Conservation (phyloP, 2,797 vertebrate genomes). For the Rhinoraja longicauda region DNA sequence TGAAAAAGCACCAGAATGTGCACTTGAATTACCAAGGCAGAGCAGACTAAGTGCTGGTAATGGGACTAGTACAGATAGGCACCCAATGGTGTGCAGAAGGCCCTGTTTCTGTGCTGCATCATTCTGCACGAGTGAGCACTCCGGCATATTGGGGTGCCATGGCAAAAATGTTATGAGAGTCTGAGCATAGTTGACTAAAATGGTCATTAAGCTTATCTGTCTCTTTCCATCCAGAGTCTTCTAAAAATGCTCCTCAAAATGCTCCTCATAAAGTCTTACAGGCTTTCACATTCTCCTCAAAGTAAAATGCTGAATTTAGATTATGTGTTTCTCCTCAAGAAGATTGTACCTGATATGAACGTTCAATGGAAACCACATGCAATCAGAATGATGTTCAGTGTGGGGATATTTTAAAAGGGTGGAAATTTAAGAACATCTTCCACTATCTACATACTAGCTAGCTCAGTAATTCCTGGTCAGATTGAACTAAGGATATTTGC, state of each 20-base stretch:
- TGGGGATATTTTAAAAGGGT: neutral
- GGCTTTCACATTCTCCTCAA: constrained; percentile 46
- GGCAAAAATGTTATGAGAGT: neutral
- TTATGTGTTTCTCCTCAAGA: neutral
- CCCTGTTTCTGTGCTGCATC: too few relatives aligned
- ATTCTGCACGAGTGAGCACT: neutral
- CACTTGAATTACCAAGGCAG: too few relatives aligned
- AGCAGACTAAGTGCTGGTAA: too few relatives aligned
- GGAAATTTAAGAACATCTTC: neutral
- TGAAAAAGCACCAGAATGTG: too few relatives aligned
- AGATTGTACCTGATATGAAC: neutral
- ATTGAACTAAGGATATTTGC: neutral
- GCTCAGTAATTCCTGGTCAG: neutral
- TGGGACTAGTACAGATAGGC: too few relatives aligned
- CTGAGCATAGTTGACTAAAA: neutral
- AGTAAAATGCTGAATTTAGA: constrained; percentile 44
- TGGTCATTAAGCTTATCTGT: neutral
- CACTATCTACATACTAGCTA: neutral
- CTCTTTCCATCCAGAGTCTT: constrained; percentile 39
- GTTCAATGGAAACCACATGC: neutral
- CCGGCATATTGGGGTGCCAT: neutral
- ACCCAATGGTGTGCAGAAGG: too few relatives aligned
- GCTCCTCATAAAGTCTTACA: constrained; percentile 23
- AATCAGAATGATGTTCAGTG: neutral
- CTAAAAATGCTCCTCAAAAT: constrained; percentile 41